phyloP scores from a whole-genome alignment of 2,113 vertebrate species.

The Ictalurus punctatus region DNA sequence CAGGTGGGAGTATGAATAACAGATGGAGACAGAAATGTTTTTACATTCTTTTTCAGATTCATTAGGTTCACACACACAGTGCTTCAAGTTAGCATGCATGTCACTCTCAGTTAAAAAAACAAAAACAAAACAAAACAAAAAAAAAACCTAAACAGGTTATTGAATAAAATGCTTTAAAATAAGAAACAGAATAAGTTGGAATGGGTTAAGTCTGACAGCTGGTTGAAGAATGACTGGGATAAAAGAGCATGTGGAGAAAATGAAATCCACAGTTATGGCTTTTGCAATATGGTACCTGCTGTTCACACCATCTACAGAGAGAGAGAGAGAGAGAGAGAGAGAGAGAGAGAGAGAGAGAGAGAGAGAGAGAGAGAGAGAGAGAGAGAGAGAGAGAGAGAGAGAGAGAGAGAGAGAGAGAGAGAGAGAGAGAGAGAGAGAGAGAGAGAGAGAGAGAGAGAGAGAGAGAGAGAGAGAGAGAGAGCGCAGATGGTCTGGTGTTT shows the following conservation, averaged over 20 bases:
- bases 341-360: no score
- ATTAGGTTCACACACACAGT: neutral
- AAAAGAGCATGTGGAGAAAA: conserved; percentile 1
- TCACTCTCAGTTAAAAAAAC: neutral
- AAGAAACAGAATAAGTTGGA: neutral
- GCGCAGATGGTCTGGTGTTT: conserved; percentile 30
- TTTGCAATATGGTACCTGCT: conserved; percentile 17
- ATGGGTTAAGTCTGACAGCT: neutral
- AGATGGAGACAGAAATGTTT: neutral
- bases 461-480: neutral
- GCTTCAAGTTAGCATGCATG: neutral
- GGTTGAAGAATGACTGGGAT: neutral
- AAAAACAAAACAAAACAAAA: neutral
- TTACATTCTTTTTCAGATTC: neutral
- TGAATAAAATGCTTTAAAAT: neutral
- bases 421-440: no score
- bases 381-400: neutral
- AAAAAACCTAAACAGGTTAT: neutral
- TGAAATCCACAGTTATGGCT: neutral
- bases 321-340: no score
- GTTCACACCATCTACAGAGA: neutral
- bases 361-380: neutral
- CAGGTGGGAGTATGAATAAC: neutral
- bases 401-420: no score
- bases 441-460: no score